Evolutionary conservation across 2,888 invertebrate species (phyloP).

Genomic region (Litoditis marina): DNA sequence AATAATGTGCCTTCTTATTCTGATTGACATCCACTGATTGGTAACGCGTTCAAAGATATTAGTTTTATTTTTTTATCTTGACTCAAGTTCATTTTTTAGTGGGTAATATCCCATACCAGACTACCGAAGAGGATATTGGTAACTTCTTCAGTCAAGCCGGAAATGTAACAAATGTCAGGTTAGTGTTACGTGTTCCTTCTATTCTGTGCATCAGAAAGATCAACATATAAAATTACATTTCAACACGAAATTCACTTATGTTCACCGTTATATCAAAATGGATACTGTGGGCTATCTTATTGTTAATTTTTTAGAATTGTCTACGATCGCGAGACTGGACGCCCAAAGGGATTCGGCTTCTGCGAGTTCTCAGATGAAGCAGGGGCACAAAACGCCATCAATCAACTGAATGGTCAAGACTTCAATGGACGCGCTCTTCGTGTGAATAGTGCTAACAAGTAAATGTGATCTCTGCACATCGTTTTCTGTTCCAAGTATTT

Average conservation of each 20-base stretch:
- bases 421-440: constrained; percentile 59
- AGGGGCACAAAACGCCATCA: constrained; percentile 53
- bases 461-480: no score
- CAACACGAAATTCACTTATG: no score
- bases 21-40: no score
- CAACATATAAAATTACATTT: no score
- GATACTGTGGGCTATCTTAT: no score
- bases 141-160: constrained; percentile 53
- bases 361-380: constrained; percentile 57
- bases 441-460: constrained; percentile 56
- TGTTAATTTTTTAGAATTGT: constrained; percentile 54
- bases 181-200: background rate
- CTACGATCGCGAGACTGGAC: constrained; percentile 56
- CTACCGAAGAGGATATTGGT: constrained; percentile 54
- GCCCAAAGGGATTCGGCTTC: constrained; percentile 60
- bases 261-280: no score
- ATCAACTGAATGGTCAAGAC: constrained; percentile 45
- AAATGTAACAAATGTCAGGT: constrained; percentile 47
- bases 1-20: background rate
- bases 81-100: constrained; percentile 62
- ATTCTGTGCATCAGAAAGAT: no score
- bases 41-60: background rate
- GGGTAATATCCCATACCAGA: constrained; percentile 59
- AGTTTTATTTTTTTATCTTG: background rate
- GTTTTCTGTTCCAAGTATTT: no score